Evolutionary conservation across 2,888 invertebrate species (phyloP).

Genomic region (Acrocera orbiculus): DNA sequence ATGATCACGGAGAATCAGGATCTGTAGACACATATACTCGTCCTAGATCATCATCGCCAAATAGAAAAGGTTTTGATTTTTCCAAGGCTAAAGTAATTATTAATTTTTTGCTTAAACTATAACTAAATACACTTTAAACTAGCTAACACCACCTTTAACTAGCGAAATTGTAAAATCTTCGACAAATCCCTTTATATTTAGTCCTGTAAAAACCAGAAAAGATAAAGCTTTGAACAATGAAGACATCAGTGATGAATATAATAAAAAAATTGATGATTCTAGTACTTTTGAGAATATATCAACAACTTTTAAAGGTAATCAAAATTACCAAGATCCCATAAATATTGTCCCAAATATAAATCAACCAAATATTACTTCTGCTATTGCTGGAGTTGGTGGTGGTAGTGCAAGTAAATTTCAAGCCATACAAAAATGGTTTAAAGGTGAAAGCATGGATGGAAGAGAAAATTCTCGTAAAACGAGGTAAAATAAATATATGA

Average conservation of each 20-base stretch:
- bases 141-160: constrained; percentile 18
- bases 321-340: too few species aligned
- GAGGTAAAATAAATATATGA: constrained; percentile 7
- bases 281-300: too few species aligned
- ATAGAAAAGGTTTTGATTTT: constrained; percentile 22
- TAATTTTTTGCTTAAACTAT: neutral
- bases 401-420: constrained; percentile 31
- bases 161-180: constrained; percentile 16
- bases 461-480: constrained; percentile 13
- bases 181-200: constrained; percentile 24
- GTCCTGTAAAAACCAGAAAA: constrained; percentile 12
- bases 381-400: constrained; percentile 31
- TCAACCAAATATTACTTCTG: constrained; percentile 25
- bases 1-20: too few species aligned
- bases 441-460: constrained; percentile 26
- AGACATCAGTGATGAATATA: too few species aligned
- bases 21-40: constrained; percentile 15
- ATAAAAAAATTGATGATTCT: too few species aligned
- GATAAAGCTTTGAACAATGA: too few species aligned
- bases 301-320: too few species aligned
- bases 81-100: constrained; percentile 14
- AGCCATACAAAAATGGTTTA: constrained; percentile 32
- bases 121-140: neutral
- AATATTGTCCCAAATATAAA: constrained; percentile 14
- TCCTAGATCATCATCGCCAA: constrained; percentile 17